Percentiles rank a stretch among this genome's conserved stretches.
phyloP scores from a whole-genome alignment of 2,888 invertebrate genomes.

The Amiota mariae region DNA sequence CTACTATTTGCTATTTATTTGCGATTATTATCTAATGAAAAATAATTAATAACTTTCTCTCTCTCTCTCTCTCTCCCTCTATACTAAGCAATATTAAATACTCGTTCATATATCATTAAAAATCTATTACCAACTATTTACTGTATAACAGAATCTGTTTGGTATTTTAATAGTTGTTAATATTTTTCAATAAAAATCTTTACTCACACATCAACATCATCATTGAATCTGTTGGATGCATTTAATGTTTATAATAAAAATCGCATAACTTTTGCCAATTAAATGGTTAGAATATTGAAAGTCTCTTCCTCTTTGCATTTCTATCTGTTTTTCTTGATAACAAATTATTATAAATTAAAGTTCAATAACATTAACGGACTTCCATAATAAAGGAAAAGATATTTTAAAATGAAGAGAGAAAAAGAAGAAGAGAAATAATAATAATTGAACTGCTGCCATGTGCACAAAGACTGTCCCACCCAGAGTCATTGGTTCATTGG shows the following conservation, averaged over 20 bases:
- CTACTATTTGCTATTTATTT: too few relatives aligned
- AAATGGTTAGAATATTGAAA: slow-evolving; percentile 33
- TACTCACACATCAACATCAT: not conserved
- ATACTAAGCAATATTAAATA: too few relatives aligned
- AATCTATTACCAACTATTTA: too few relatives aligned
- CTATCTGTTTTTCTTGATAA: slow-evolving; percentile 9
- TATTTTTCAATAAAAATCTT: not conserved
- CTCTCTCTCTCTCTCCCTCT: too few relatives aligned
- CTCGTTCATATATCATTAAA: too few relatives aligned
- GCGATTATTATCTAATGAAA: too few relatives aligned
- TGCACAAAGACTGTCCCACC: slow-evolving; percentile 14
- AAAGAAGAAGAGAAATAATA: slow-evolving; percentile 22
- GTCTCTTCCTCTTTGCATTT: too few relatives aligned
- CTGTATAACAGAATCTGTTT: too few relatives aligned
- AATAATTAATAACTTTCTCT: too few relatives aligned
- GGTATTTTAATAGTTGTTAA: slow-evolving; percentile 1
- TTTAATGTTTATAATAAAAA: slow-evolving; percentile 55
- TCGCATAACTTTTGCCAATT: slow-evolving; percentile 45
- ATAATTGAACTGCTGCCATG: slow-evolving; percentile 59
- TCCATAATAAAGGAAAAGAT: slow-evolving; percentile 34
- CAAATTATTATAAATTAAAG: slow-evolving; percentile 47
- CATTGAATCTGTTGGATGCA: slow-evolving; percentile 47
- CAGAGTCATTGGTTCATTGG: too few relatives aligned
- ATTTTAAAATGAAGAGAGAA: slow-evolving; percentile 31
- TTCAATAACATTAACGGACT: slow-evolving; percentile 45